Evolutionary conservation across 2,888 invertebrate genomes (phyloP), one percentile per base, ranked within the genome.

Genomic region (Falcaria lacertinaria): DNA sequence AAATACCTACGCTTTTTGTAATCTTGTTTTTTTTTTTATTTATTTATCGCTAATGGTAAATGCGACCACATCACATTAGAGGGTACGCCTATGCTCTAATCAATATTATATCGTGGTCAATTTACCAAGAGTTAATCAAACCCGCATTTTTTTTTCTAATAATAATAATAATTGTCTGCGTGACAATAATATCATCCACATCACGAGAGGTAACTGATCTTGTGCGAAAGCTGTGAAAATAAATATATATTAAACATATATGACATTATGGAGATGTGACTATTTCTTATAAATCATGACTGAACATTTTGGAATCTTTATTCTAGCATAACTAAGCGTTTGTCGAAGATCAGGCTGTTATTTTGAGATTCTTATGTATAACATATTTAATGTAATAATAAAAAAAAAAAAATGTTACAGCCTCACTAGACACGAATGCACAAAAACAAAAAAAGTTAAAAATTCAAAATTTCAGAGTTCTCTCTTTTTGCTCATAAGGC

Each of bases 271-370:
- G 53, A 64, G 66, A 68, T 57, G 54, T 53, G 51, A 72, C 72
- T 75, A 80, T 77, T 79, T 84, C 78, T 81, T 80, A 80, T 71
- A 80, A 74, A 77, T 74, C 79, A 71, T 56, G 88, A 87, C 86
- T 87, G 87, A 87, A 59, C 73, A 74, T 75, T 88, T 87, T 88
- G 75, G 75, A 83, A 79, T 70, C 74, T 83, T 73, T 86, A 80
- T 80, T 71, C 69, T 79, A 77, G 69, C 61, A 66, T 65, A 66
- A 61, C 64, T 74, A 69, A 80, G 68, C 64, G 54, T 75, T 78
- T 57, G 70, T 74, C 76, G 77, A 60, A 73, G 61, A 69, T 68
- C 76, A 76, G 76, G 66, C 68, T 79, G 74, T 82, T 82, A 77
- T 78, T 80, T 80, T 80, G 71, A 70, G 65, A 77, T 77, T 80